Evolutionary conservation across 1,140 invertebrate species (phyloP), one percentile per base, ranked within the genome.

Genomic region (Choristoneura fumiferana): DNA sequence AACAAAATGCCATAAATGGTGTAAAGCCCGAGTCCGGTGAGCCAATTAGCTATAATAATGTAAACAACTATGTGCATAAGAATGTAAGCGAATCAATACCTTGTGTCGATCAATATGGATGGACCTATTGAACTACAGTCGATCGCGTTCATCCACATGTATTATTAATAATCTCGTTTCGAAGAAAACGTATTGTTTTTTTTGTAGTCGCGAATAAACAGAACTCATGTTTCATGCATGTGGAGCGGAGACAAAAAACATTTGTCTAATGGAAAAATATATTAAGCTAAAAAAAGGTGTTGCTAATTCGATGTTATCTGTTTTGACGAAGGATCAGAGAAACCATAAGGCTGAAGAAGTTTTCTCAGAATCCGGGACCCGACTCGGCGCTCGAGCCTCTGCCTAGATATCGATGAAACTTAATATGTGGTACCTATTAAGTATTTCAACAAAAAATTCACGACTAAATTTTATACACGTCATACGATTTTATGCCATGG

Each of bases 31-130:
- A 71, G 63, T 67, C 58, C 22, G 55, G 61, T 66, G 67, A 73
- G 71, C 71, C 66, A 73, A 73, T 76, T 73, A 76, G 66, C 62
- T 69, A 67, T 53, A 71, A 66, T 71, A 68, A 71, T 66, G 62
- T 66, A 67, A 69, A 73, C 62, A 65, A 58, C 59, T 67, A 69
- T 60, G 17, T 29, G 37, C 63, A 29, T 61, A 60, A 49, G 65
- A 63, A 65, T 43, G 40, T 56, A 56, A 54, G 33, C 40, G 45
- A 29, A 17, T 49, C 18, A 17, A 49, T 22, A 49, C 43, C 18
- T 45, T 22, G 43, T 12, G 18, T 14, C 12, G 12, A 49, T 17
- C 22, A 22, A 22, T 29, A 49, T 49, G 43, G 43, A 17, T 13
- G 43, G 43, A 49, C 43, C 43, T 18, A 49, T 49, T 49, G 43